Conservation (phyloP, 2,888 invertebrate species). For the Agelastica alni region DNA sequence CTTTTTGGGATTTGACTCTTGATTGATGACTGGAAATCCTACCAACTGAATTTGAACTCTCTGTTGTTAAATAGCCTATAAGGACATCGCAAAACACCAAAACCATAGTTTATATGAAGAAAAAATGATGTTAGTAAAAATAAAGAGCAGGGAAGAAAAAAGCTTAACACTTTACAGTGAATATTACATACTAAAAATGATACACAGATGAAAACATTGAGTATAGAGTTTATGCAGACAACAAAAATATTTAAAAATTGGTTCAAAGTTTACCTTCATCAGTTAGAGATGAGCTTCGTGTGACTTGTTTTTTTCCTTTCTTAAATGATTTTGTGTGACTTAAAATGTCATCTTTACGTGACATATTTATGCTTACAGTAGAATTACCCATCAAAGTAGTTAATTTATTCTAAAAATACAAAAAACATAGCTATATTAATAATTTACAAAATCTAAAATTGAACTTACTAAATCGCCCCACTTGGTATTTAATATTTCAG, state of each 20-base stretch:
- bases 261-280: constrained; percentile 33
- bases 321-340: constrained; percentile 6
- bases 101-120: constrained; percentile 30
- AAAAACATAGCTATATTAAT: not conserved
- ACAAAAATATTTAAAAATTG: too few species aligned
- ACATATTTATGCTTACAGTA: not conserved
- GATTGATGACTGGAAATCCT: constrained; percentile 28
- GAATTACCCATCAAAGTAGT: not conserved
- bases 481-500: not conserved
- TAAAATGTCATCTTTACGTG: constrained; percentile 1
- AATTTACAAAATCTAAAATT: not conserved
- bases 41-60: constrained; percentile 40
- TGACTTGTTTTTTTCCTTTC: constrained; percentile 21
- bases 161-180: too few species aligned
- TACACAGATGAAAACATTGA: too few species aligned
- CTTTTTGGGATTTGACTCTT: not conserved
- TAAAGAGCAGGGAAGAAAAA: not conserved
- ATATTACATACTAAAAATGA: not conserved
- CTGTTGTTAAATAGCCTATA: constrained; percentile 50
- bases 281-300: constrained; percentile 29
- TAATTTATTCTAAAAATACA: not conserved
- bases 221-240: too few species aligned
- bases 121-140: constrained; percentile 20
- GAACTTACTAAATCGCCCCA: not conserved
- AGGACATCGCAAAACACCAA: constrained; percentile 26